Evolutionary conservation across 1,140 invertebrate genomes (phyloP), one percentile per base, ranked within the genome.

Genomic region (Drosophila ambigua): DNA sequence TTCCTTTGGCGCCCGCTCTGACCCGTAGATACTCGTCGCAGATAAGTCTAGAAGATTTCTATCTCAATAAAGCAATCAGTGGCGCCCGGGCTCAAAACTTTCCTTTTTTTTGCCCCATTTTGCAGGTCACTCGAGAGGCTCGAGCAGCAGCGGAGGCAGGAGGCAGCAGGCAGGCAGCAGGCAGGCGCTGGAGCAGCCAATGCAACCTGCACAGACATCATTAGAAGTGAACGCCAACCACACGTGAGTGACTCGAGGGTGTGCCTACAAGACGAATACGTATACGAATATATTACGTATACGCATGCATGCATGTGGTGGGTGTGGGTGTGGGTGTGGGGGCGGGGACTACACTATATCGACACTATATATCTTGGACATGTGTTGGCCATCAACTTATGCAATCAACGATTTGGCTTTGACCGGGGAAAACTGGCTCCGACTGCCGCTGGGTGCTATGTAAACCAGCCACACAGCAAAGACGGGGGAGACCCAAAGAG

Each of bases 351-450:
- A 77, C 57, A 66, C 73, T 75, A 68, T 79, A 79, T 79, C 77
- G 78, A 57, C 61, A 81, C 68, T 77, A 81, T 78, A 87, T 85
- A 85, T 82, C 82, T 85, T 65, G 79, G 84, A 89, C 83, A 88
- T 88, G 83, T 88, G 83, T 88, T 81, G 83, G 74, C 83, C 83
- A 88, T 88, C 83, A 88, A 88, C 83, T 88, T 88, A 89, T 88
- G 83, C 83, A 88, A 88, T 88, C 83, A 88, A 88, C 84, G 79
- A 88, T 77, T 88, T 83, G 83, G 82, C 82, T 87, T 82, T 87
- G 82, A 82, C 83, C 78, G 72, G 77, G 61, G 57, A 74, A 74
- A 81, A 85, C 74, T 75, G 71, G 63, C 80, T 39, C 35, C 44
- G 58, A 31, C 57, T 45, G 74, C 63, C 78, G 61, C 52, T 65